Evolutionary conservation across 2,888 invertebrate species (phyloP).

Genomic region (Melanostoma scalare): DNA sequence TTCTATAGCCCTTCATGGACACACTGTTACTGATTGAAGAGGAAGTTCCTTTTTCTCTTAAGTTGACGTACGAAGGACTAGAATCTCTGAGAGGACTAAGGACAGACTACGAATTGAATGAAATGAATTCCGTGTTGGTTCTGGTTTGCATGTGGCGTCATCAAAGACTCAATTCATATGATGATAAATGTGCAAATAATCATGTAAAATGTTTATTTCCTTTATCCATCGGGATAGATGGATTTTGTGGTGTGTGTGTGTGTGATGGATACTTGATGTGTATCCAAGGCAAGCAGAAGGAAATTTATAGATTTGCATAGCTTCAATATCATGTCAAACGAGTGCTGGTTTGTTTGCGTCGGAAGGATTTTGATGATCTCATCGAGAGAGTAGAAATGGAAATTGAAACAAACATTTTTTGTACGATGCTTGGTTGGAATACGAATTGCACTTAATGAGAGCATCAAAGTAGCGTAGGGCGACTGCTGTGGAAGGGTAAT

Average conservation of each 20-base stretch:
- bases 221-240: slow-evolving; percentile 29
- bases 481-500: background rate
- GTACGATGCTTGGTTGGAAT: slow-evolving; percentile 1
- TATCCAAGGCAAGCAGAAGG: background rate
- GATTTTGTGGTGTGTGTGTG: slow-evolving; percentile 29
- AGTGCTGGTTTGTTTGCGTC: background rate
- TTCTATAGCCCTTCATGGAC: slow-evolving; percentile 16
- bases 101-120: background rate
- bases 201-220: slow-evolving; percentile 57
- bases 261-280: slow-evolving; percentile 20
- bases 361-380: background rate
- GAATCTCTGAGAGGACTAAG: background rate
- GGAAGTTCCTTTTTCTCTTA: slow-evolving; percentile 32
- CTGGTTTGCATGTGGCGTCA: slow-evolving; percentile 28
- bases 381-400: background rate
- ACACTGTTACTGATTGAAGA: slow-evolving; percentile 40
- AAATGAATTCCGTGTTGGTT: background rate
- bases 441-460: slow-evolving; percentile 24
- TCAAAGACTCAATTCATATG: slow-evolving; percentile 18
- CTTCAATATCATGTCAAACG: background rate
- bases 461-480: background rate
- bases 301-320: slow-evolving; percentile 42
- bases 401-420: slow-evolving; percentile 22
- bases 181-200: slow-evolving; percentile 65
- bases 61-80: background rate